A percentile compares a stretch with the other conserved stretches of the same genome.
These are phyloP conservation scores for Desmophyllum pertusum DNA, from an alignment of 92 coral and sea anemone species.

Conservation along the genomic window DNA sequence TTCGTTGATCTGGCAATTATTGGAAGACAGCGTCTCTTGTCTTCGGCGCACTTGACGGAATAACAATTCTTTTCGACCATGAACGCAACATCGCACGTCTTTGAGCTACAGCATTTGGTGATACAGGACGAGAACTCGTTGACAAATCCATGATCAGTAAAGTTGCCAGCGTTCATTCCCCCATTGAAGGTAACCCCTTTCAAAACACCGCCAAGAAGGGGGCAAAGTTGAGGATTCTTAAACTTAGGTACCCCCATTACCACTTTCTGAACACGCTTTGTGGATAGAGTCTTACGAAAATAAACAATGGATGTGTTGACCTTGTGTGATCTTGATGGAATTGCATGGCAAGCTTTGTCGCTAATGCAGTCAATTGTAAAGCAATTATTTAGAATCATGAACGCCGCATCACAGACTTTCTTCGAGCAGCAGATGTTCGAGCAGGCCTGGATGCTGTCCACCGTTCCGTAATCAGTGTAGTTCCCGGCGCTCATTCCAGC, in stretches of 20 bases:
- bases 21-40: slow-evolving; percentile 76
- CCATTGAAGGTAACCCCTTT: slow-evolving; percentile 69
- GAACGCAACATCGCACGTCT: slow-evolving; percentile 65
- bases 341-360: slow-evolving; percentile 74
- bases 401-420: slow-evolving; percentile 89
- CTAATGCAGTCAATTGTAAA: slow-evolving; percentile 84
- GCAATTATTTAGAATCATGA: slow-evolving; percentile 89
- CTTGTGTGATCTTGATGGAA: slow-evolving; percentile 72
- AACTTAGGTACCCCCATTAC: not conserved
- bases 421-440: slow-evolving; percentile 83
- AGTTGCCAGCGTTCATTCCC: slow-evolving; percentile 68
- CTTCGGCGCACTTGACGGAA: slow-evolving; percentile 68
- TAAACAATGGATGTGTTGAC: slow-evolving; percentile 78
- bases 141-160: slow-evolving; percentile 43
- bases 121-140: slow-evolving; percentile 47
- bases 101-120: slow-evolving; percentile 53
- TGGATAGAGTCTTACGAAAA: slow-evolving; percentile 54
- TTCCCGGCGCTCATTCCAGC: slow-evolving; percentile 97
- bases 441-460: slow-evolving; percentile 74
- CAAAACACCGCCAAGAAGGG: slow-evolving; percentile 42
- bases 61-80: slow-evolving; percentile 65
- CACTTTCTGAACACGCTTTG: not conserved
- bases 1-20: slow-evolving; percentile 46
- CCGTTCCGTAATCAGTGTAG: slow-evolving; percentile 91
- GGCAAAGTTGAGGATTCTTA: slow-evolving; percentile 24